Evolutionary conservation across 2,888 invertebrate species (phyloP), one percentile per base, ranked within the genome.

Genomic region (Selenia dentaria): DNA sequence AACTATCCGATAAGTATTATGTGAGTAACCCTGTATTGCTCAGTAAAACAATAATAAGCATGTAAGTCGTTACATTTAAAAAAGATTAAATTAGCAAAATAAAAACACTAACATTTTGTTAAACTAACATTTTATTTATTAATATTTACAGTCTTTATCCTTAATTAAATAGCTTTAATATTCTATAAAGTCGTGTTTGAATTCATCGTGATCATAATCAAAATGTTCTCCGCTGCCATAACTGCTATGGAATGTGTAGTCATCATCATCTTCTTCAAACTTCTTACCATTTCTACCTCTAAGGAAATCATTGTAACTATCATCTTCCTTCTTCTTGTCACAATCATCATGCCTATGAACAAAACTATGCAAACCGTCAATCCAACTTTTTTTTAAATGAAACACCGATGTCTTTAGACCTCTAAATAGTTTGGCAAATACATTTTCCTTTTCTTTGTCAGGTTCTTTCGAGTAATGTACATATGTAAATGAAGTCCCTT

Each of bases 381-480:
- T 48, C 0, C 82, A 51, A 1, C 70, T 68, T 40, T 55, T 68
- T 27, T 72, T 70, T 0, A 80, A 31, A 24, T 57, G 59, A 18
- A 58, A 24, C 0, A 81, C 50, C 50, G 70, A 75, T 1, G 70
- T 58, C 41, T 67, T 77, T 0, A 79, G 46, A 1, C 64, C 67
- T 13, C 58, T 59, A 6, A 71, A 49, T 3, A 70, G 3, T 10
- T 60, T 58, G 1, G 46, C 32, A 12, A 51, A 49, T 38, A 59
- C 59, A 32, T 13, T 11, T 38, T 42, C 41, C 22, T 28, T 14
- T 0, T 18, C 13, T 6, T 46, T 20, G 2, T 35, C 40, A 22
- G 0, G 29, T 16, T 46, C 42, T 14, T 39, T 35, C 12, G n/a
- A 28, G 4, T 41, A 18, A 22, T 42, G 60, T 58, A 36, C 54